A percentile compares a stretch with the other conserved stretches of the same genome.
These are phyloP conservation scores for Microchrysa polita DNA, from an alignment of 2,888 invertebrate species.

Conservation along the genomic window DNA sequence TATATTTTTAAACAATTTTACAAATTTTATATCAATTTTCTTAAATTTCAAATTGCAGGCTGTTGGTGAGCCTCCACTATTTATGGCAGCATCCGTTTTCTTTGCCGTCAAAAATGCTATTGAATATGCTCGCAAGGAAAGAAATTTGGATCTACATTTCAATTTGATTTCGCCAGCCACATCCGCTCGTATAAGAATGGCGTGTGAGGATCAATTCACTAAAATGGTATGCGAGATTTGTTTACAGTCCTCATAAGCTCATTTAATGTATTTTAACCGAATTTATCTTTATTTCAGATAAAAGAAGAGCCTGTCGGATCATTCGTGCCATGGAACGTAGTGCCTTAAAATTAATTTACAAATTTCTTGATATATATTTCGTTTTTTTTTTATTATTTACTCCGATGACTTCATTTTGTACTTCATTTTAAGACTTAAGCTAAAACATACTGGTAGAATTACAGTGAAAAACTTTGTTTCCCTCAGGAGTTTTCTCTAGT, in stretches of 20 bases:
- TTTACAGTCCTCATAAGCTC: not conserved
- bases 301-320: conserved; percentile 66
- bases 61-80: conserved; percentile 94
- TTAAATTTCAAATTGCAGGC: conserved; percentile 69
- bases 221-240: conserved; percentile 69
- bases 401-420: too few relatives aligned
- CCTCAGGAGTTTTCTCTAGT: too few relatives aligned
- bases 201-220: conserved; percentile 86
- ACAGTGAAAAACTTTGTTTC: too few relatives aligned
- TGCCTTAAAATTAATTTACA: conserved; percentile 63
- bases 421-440: too few relatives aligned
- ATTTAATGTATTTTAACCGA: too few relatives aligned
- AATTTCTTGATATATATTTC: not conserved
- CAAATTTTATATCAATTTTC: not conserved
- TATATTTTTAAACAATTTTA: conserved; percentile 3
- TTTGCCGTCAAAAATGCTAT: conserved; percentile 93
- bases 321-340: conserved; percentile 58
- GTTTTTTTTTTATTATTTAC: not conserved
- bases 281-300: conserved; percentile 63
- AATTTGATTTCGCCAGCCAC: conserved; percentile 86
- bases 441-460: too few relatives aligned
- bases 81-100: conserved; percentile 86
- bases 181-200: conserved; percentile 87
- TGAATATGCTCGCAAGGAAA: conserved; percentile 77
- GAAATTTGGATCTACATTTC: conserved; percentile 71